Conservation (phyloP, 2,113 vertebrate genomes). For the Vulpes ferrilata region DNA sequence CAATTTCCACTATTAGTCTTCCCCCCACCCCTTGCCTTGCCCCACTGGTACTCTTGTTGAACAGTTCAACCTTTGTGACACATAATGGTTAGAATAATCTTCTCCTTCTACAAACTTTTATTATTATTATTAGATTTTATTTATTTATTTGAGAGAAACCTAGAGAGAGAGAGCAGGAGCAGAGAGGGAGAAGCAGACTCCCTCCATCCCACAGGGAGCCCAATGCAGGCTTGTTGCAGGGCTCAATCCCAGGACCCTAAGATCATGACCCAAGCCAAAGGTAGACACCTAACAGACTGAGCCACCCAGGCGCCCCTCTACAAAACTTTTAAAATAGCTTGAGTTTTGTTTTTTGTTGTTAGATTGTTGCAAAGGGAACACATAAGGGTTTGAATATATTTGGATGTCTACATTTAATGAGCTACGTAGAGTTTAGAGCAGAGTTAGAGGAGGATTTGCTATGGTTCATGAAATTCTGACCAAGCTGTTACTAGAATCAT, state of each 20-base stretch:
- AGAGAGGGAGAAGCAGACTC: too few relatives aligned
- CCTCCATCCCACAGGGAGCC: too few relatives aligned
- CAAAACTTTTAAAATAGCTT: slow-evolving; percentile 41
- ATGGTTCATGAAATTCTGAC: slow-evolving; percentile 41
- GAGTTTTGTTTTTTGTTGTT: slow-evolving; percentile 47
- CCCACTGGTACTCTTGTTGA: slow-evolving; percentile 36
- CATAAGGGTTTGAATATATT: neutral
- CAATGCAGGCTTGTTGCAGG: too few relatives aligned
- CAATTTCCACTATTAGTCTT: neutral
- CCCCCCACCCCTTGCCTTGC: too few relatives aligned
- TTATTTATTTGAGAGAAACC: too few relatives aligned
- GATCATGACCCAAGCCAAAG: too few relatives aligned
- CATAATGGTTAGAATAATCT: slow-evolving; percentile 43
- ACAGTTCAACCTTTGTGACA: neutral
- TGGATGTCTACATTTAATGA: slow-evolving; percentile 63
- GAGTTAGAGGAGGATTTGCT: neutral
- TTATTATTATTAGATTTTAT: too few relatives aligned
- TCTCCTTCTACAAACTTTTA: neutral
- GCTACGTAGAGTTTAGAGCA: slow-evolving; percentile 46
- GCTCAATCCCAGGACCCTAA: too few relatives aligned
- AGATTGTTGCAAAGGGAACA: slow-evolving; percentile 25
- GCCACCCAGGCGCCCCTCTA: neutral
- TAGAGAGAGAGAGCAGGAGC: too few relatives aligned
- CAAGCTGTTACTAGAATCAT: neutral
- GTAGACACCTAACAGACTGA: too few relatives aligned